Percentiles rank a stretch among this genome's conserved stretches.
phyloP scores from a whole-genome alignment of 1,140 invertebrate genomes.

The Luehdorfia chinensis region DNA sequence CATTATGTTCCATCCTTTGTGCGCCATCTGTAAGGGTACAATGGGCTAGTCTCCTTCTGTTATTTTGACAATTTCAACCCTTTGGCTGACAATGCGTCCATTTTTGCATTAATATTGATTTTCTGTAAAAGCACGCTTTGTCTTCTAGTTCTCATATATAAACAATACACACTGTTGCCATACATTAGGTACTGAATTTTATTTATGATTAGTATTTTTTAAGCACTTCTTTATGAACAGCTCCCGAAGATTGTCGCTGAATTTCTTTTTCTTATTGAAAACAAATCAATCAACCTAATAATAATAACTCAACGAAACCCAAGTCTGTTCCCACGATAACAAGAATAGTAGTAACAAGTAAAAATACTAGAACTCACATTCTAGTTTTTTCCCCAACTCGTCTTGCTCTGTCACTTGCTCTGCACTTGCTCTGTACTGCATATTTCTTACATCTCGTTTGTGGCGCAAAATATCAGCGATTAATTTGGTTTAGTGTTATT shows the following conservation, averaged over 20 bases:
- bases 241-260: no score
- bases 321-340: conserved; percentile 54
- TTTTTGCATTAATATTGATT: conserved; percentile 9
- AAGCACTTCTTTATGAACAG: no score
- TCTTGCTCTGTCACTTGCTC: conserved; percentile 40
- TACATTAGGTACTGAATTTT: no score
- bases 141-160: no score
- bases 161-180: no score
- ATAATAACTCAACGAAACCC: no score
- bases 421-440: conserved; percentile 27
- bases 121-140: no score
- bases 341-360: conserved; percentile 44
- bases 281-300: no score
- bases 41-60: conserved; percentile 33
- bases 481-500: conserved; percentile 8
- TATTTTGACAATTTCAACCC: conserved; percentile 45
- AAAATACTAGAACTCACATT: conserved; percentile 52
- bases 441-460: conserved; percentile 17
- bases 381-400: no score
- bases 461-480: conserved; percentile 19
- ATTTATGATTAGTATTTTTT: no score
- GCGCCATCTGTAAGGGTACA: conserved; percentile 42
- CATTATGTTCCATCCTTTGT: conserved; percentile 30
- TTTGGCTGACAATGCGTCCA: conserved; percentile 18
- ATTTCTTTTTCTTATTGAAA: no score